Conservation (phyloP, 2,888 invertebrate species). For the Plebejus argus region DNA sequence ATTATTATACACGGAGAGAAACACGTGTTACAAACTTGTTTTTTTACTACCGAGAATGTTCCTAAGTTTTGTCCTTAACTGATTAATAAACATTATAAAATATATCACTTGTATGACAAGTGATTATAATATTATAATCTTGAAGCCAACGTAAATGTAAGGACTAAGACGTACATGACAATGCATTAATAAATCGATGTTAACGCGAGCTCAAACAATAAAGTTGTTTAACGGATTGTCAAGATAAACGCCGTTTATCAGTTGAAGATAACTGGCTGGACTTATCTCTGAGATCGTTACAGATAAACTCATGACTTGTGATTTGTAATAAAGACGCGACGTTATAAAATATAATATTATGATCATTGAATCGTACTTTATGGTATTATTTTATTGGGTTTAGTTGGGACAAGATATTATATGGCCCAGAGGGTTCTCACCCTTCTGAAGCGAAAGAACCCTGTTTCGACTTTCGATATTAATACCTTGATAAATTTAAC, state of each 20-base stretch:
- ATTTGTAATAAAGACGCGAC: not conserved
- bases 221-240: slow-evolving; percentile 28
- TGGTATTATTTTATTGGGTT: not conserved
- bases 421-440: not conserved
- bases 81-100: no score
- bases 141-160: not conserved
- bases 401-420: not conserved
- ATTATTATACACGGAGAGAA: no score
- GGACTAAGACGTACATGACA: not conserved
- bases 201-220: not conserved
- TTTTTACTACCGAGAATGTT: no score
- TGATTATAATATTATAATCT: no score
- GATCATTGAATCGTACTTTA: not conserved
- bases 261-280: not conserved
- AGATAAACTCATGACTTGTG: slow-evolving; percentile 17
- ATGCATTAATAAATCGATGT: not conserved
- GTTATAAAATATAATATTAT: not conserved
- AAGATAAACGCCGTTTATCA: slow-evolving; percentile 28
- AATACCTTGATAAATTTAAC: not conserved
- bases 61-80: no score
- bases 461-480: not conserved
- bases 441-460: not conserved
- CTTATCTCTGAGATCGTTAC: slow-evolving; percentile 12
- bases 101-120: not conserved
- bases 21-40: no score